Conservation (phyloP, 2,888 invertebrate species). For the Nematopogon swammerdamellus region DNA sequence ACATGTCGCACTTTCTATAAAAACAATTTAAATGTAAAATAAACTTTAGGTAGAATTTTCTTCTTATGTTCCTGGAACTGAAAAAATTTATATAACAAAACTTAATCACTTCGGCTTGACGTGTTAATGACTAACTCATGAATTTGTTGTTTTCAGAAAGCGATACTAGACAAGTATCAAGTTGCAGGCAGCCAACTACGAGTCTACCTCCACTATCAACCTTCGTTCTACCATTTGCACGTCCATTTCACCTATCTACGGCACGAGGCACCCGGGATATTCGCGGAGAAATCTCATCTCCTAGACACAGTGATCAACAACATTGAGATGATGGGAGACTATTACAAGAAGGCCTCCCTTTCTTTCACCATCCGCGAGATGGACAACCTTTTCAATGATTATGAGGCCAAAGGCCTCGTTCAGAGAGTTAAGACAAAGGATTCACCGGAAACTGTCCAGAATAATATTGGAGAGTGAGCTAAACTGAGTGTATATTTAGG, state of each 20-base stretch:
- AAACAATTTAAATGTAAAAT: too few relatives aligned
- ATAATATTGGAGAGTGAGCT: neutral
- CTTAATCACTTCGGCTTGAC: too few relatives aligned
- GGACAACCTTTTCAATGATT: constrained; percentile 66
- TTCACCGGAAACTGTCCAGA: neutral
- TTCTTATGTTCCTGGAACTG: too few relatives aligned
- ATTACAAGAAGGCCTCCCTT: constrained; percentile 79
- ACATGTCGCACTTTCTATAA: too few relatives aligned
- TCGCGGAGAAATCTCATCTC: constrained; percentile 83
- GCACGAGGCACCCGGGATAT: constrained; percentile 79
- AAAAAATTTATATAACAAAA: too few relatives aligned
- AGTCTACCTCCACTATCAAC: constrained; percentile 92
- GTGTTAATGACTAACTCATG: too few relatives aligned
- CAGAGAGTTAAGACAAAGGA: constrained; percentile 32
- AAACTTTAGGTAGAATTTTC: too few relatives aligned
- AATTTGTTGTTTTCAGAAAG: constrained; percentile 50
- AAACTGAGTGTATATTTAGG: neutral
- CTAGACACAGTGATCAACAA: constrained; percentile 88
- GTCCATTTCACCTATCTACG: constrained; percentile 84
- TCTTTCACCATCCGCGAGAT: constrained; percentile 77
- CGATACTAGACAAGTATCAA: constrained; percentile 74
- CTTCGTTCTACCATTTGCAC: constrained; percentile 95
- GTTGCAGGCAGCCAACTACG: constrained; percentile 69
- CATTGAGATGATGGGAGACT: constrained; percentile 75
- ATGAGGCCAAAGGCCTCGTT: constrained; percentile 56